Evolutionary conservation across 2,888 invertebrate species (phyloP), one percentile per base, ranked within the genome.

Genomic region (Prosopocoilus inquinatus): DNA sequence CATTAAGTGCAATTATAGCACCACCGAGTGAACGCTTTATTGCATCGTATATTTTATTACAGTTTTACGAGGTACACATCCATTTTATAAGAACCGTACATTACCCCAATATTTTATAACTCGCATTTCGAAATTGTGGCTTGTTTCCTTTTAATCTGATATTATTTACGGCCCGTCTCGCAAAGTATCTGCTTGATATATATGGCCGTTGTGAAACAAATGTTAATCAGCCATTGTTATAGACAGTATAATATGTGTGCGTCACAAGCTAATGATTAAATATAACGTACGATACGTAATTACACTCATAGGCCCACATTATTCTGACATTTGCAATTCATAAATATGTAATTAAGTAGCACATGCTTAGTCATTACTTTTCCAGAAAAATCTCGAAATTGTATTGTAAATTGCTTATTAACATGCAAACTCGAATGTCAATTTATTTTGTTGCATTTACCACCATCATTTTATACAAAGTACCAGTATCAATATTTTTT

Each of bases 1-100:
- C 76, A 77, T 77, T 77, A 76, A 75, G 73, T 73, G 74, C 76
- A 77, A 76, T 76, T 77, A 77, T 75, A 75, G 75, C 75, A 75
- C 75, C 75, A 72, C 71, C 71, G 71, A 72, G 72, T 69, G 73
- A 75, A 75, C 75, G 71, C 73, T 77, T 76, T 76, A 76, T 76
- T 74, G 76, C 76, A 70, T 69, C 73, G 73, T 76, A 75, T 76
- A 75, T 75, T 76, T 75, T 74, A 75, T 74, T 71, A 71, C 72
- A 68, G 71, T 73, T 76, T 75, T 75, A 75, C 74, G 74, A 73
- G 70, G 68, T 67, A 66, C 65, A 65, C 65, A 55, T 58, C 59
- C 54, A 66, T 66, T 69, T 67, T 64, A 68, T 67, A 67, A 67
- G 64, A 66, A 64, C 35, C 61, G 60, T 64, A 62, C 62, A 64